These are phyloP conservation scores for Pristionchus arcanus DNA, from an alignment of 2,888 invertebrate species.

Conservation along the genomic window DNA sequence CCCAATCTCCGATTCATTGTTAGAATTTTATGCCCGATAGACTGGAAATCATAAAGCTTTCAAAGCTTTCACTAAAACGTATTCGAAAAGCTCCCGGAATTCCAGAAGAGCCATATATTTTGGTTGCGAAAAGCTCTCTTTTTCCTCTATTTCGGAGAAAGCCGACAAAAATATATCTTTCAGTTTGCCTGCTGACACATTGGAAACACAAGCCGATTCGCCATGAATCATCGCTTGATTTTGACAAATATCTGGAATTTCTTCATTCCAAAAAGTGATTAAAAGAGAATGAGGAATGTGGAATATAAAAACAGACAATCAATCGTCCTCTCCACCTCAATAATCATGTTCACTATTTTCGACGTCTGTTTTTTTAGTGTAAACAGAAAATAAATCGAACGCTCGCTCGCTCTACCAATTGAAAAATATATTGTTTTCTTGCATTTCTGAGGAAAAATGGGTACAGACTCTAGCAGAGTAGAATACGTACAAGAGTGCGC, in stretches of 20 bases:
- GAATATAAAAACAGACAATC: slow-evolving; percentile 47
- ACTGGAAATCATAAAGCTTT: neutral
- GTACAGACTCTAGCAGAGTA: neutral
- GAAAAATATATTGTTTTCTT: slow-evolving; percentile 8
- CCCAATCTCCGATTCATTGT: slow-evolving; percentile 18
- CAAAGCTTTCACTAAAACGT: neutral
- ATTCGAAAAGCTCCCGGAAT: neutral
- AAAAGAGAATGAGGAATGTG: neutral
- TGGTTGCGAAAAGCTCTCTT: neutral
- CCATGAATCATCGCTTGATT: slow-evolving; percentile 28
- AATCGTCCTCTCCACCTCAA: slow-evolving; percentile 48
- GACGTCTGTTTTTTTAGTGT: slow-evolving; percentile 40
- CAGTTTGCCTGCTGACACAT: slow-evolving; percentile 29
- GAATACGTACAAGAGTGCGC: neutral
- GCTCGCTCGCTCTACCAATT: neutral
- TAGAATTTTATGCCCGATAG: neutral
- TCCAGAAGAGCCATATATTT: neutral
- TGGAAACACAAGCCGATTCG: slow-evolving; percentile 46
- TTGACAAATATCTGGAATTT: slow-evolving; percentile 43
- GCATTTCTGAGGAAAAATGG: neutral
- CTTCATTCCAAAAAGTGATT: neutral
- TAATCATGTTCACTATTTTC: slow-evolving; percentile 49
- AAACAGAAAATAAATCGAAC: slow-evolving; percentile 44
- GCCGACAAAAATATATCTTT: neutral
- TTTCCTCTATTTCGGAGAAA: neutral